phyloP scores from a whole-genome alignment of 2,797 vertebrate species.

The Oophaga sylvatica region DNA sequence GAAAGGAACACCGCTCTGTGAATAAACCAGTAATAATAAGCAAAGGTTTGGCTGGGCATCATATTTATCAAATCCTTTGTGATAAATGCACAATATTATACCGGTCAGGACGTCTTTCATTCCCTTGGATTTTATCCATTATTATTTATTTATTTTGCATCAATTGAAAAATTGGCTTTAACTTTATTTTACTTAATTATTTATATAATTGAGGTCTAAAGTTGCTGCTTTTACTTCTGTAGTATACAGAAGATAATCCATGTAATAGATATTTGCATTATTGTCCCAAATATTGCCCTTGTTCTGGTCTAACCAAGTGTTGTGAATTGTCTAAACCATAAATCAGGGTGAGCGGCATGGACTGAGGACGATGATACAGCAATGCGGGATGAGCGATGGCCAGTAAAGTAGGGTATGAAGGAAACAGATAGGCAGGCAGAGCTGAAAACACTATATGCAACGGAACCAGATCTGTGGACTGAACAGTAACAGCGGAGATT shows the following conservation, averaged over 20 bases:
- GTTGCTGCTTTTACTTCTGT: neutral
- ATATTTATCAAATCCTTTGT: conserved; percentile 5
- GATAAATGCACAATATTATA: neutral
- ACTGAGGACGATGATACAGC: too few relatives aligned
- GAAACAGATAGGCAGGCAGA: too few relatives aligned
- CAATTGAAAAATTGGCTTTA: neutral
- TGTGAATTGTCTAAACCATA: too few relatives aligned
- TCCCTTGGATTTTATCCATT: neutral
- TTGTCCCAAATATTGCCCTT: too few relatives aligned
- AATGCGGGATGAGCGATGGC: too few relatives aligned
- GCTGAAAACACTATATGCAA: too few relatives aligned
- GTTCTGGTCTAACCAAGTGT: too few relatives aligned
- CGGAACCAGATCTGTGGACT: too few relatives aligned
- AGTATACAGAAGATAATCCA: neutral
- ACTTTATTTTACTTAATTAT: neutral
- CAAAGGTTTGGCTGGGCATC: conserved; percentile 1
- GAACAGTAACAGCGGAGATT: too few relatives aligned
- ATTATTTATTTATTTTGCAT: neutral
- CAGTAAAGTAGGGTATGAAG: too few relatives aligned
- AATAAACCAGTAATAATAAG: conserved; percentile 41
- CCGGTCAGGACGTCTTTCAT: neutral
- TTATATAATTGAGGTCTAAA: neutral
- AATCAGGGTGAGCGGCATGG: too few relatives aligned
- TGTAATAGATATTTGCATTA: neutral
- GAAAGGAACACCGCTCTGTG: conserved; percentile 32